A percentile compares a stretch with the other conserved stretches of the same genome.
Evolutionary conservation across 2,797 vertebrate genomes (phyloP).

Genomic region (Psittacula derbiana): DNA sequence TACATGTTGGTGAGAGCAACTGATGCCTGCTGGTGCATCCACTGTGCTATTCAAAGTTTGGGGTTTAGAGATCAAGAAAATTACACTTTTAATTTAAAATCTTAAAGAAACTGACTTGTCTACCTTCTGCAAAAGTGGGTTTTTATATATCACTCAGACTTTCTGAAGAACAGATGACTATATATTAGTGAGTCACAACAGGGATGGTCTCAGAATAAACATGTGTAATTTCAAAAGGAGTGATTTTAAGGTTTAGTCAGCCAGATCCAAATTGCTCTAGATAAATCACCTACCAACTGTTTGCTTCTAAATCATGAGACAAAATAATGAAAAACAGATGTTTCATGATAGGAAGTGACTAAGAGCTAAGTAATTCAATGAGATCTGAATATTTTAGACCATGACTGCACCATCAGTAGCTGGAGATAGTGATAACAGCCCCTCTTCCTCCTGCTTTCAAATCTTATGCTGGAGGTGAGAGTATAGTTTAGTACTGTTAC

Average conservation of each 20-base stretch:
- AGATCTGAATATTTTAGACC: slow-evolving; percentile 21
- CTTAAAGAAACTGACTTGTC: not conserved
- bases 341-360: not conserved
- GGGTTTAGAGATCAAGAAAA: not conserved
- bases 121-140: not conserved
- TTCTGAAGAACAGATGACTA: not conserved
- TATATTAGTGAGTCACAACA: not conserved
- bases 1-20: not conserved
- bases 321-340: not conserved
- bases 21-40: not conserved
- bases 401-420: not conserved
- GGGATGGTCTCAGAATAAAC: not conserved
- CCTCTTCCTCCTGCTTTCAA: not conserved
- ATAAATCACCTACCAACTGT: not conserved
- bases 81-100: not conserved
- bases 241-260: not conserved
- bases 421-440: not conserved
- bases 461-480: not conserved
- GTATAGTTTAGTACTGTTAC: not conserved
- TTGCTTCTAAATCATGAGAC: not conserved
- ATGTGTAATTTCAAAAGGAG: not conserved
- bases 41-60: not conserved
- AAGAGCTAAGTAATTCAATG: not conserved
- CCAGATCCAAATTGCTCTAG: not conserved
- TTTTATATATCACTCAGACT: not conserved